Conservation (phyloP, 2,113 vertebrate species). For the Rhagologus leucostigma region DNA sequence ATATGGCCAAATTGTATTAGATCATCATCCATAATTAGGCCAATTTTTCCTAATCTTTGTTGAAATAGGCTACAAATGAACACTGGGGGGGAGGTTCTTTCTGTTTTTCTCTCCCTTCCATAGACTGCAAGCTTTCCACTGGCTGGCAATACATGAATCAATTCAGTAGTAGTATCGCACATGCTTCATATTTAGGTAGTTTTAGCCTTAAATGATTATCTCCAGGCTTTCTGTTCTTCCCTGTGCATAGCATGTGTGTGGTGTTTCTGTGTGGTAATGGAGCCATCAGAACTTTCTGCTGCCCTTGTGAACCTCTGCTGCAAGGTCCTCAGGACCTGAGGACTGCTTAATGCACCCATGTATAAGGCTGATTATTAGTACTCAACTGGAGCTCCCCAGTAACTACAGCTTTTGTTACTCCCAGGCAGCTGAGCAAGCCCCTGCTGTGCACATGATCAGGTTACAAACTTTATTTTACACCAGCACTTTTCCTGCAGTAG, state of each 20-base stretch:
- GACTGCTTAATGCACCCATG: conserved; percentile 22
- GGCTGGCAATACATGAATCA: not conserved
- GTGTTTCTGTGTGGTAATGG: not conserved
- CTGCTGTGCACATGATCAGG: not conserved
- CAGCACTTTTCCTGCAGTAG: conserved; percentile 29
- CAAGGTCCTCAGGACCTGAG: not conserved
- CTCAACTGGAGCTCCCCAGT: not conserved
- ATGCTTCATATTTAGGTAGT: conserved; percentile 9
- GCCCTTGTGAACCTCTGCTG: conserved; percentile 48
- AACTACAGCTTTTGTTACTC: conserved; percentile 47
- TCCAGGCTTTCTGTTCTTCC: not conserved
- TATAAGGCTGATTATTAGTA: conserved; percentile 1
- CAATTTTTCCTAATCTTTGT: conserved; percentile 37
- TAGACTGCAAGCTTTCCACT: not conserved
- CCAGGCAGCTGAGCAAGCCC: conserved; percentile 40
- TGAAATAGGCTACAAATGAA: conserved; percentile 33
- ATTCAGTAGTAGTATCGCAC: not conserved
- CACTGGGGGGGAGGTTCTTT: not conserved
- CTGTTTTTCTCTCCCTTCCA: not conserved
- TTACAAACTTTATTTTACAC: conserved; percentile 53
- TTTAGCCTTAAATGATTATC: not conserved
- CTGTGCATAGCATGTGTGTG: not conserved
- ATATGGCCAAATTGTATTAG: conserved; percentile 16
- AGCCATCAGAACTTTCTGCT: conserved; percentile 41
- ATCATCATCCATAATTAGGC: conserved; percentile 29